Evolutionary conservation across 2,888 invertebrate genomes (phyloP).

Genomic region (Melinaea marsaeus): DNA sequence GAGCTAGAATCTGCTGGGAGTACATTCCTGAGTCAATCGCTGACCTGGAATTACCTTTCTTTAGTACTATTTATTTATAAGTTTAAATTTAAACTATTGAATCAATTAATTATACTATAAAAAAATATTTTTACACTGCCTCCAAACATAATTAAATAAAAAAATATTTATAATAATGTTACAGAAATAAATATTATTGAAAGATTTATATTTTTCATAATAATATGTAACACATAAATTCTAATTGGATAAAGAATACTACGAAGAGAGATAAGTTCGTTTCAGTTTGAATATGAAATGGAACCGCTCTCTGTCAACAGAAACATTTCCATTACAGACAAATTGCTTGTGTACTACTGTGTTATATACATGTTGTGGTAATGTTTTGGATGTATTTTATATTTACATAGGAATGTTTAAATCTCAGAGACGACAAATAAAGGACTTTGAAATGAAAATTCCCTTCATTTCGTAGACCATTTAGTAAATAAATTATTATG

Average conservation of each 20-base stretch:
- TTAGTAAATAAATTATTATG: too few relatives aligned
- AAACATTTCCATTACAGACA: slow-evolving; percentile 47
- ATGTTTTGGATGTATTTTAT: slow-evolving; percentile 14
- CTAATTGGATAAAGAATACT: slow-evolving; percentile 2
- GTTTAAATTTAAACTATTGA: too few relatives aligned
- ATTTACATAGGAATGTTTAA: not conserved
- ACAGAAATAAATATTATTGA: not conserved
- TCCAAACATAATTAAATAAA: too few relatives aligned
- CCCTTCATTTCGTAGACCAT: too few relatives aligned
- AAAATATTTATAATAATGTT: too few relatives aligned
- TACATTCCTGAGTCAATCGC: too few relatives aligned
- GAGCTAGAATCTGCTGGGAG: too few relatives aligned
- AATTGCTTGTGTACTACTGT: slow-evolving; percentile 43
- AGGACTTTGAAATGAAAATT: not conserved
- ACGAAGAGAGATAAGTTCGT: not conserved
- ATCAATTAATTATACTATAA: too few relatives aligned
- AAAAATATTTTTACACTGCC: too few relatives aligned
- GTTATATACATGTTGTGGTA: slow-evolving; percentile 12
- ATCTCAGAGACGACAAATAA: not conserved
- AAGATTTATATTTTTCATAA: not conserved
- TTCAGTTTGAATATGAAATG: slow-evolving; percentile 44
- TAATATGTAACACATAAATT: not conserved
- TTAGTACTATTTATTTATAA: too few relatives aligned
- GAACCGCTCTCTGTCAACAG: slow-evolving; percentile 47
- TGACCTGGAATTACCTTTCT: too few relatives aligned